phyloP scores from a whole-genome alignment of 2,888 invertebrate genomes.

The Pheosia tremula region DNA sequence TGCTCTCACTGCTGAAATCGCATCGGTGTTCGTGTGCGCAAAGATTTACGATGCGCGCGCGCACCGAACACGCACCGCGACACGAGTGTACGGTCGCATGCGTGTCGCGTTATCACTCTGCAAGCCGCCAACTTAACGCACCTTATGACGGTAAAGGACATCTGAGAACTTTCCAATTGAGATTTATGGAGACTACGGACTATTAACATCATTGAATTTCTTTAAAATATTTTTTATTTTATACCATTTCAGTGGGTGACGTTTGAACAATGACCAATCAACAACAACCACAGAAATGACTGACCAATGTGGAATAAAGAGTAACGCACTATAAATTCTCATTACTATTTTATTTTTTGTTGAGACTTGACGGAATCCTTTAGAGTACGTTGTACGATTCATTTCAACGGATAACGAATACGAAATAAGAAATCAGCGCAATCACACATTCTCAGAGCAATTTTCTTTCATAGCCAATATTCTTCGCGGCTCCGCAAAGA shows the following conservation, averaged over 20 bases:
- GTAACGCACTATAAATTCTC: slow-evolving; percentile 9
- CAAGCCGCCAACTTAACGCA: slow-evolving; percentile 69
- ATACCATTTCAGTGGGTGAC: too few relatives aligned
- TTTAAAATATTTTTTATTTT: too few relatives aligned
- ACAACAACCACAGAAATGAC: too few relatives aligned
- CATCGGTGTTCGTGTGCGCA: slow-evolving; percentile 31
- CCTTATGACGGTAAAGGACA: slow-evolving; percentile 72
- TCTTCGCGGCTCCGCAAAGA: slow-evolving; percentile 59
- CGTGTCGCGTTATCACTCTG: slow-evolving; percentile 67
- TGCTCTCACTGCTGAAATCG: slow-evolving; percentile 39
- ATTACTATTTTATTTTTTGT: slow-evolving; percentile 41
- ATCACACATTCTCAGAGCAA: slow-evolving; percentile 73
- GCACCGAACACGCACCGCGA: slow-evolving; percentile 61
- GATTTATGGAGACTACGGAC: slow-evolving; percentile 43
- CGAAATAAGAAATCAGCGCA: slow-evolving; percentile 79
- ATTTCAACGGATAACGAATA: slow-evolving; percentile 78
- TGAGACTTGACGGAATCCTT: slow-evolving; percentile 44
- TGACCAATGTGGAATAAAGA: not conserved
- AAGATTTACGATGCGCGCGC: slow-evolving; percentile 68
- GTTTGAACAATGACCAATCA: too few relatives aligned
- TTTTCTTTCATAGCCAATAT: slow-evolving; percentile 78
- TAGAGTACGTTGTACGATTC: slow-evolving; percentile 57
- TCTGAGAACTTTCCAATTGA: slow-evolving; percentile 45
- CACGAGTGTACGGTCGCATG: slow-evolving; percentile 55
- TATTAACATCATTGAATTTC: slow-evolving; percentile 17